A percentile compares a stretch with the other conserved stretches of the same genome.
phyloP scores from a whole-genome alignment of 2,888 invertebrate genomes.

The Cantharis flavilabris region DNA sequence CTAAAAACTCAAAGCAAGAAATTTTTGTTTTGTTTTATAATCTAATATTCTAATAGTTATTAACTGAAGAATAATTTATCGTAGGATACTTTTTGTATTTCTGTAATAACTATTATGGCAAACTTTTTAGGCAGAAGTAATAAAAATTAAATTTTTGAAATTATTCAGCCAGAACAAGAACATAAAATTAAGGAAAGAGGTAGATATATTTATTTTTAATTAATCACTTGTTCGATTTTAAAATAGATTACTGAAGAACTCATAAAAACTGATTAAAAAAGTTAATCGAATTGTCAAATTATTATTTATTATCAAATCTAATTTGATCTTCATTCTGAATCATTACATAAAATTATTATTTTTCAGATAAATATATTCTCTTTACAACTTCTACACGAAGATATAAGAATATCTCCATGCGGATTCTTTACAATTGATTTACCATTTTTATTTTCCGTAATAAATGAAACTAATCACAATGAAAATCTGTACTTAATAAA shows the following conservation, averaged over 20 bases:
- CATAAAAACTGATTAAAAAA: too few relatives aligned
- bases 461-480: background rate
- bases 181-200: background rate
- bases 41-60: too few relatives aligned
- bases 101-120: background rate
- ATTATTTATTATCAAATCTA: too few relatives aligned
- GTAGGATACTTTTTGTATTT: too few relatives aligned
- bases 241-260: background rate
- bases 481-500: background rate
- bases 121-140: background rate
- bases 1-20: too few relatives aligned
- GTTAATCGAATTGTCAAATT: too few relatives aligned
- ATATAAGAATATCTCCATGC: background rate
- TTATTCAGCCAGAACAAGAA: background rate
- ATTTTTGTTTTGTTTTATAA: too few relatives aligned
- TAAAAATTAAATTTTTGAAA: background rate
- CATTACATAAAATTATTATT: too few relatives aligned
- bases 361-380: background rate
- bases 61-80: too few relatives aligned
- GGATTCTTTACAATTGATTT: constrained; percentile 1
- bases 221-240: background rate
- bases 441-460: background rate
- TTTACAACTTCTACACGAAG: background rate
- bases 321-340: too few relatives aligned
- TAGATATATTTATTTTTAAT: background rate